These are phyloP conservation scores for Pelecanoides urinatrix DNA, from an alignment of 2,113 vertebrate species.

Conservation along the genomic window DNA sequence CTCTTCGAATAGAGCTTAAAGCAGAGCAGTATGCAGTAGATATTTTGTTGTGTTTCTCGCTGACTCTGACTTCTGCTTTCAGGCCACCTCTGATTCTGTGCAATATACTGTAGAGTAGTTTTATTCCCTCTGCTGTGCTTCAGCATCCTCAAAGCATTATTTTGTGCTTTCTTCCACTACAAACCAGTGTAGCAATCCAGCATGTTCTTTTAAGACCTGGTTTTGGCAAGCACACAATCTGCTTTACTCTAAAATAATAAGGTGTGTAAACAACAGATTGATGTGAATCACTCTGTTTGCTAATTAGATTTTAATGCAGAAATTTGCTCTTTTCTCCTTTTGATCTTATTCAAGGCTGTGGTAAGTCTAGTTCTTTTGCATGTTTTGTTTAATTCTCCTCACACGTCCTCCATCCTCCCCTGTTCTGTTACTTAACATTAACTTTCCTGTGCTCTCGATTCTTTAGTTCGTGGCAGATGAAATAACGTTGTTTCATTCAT, in stretches of 20 bases:
- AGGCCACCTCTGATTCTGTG: slow-evolving; percentile 2
- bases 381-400: slow-evolving; percentile 73
- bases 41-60: background rate
- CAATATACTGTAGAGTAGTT: background rate
- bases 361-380: slow-evolving; percentile 88
- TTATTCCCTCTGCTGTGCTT: slow-evolving; percentile 15
- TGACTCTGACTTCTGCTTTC: slow-evolving; percentile 34
- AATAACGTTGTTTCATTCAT: slow-evolving; percentile 39
- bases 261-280: slow-evolving; percentile 40
- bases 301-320: slow-evolving; percentile 78
- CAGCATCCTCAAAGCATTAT: slow-evolving; percentile 25
- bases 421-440: slow-evolving; percentile 64
- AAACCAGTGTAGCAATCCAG: background rate
- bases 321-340: slow-evolving; percentile 89
- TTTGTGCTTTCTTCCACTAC: slow-evolving; percentile 12
- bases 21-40: background rate
- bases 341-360: slow-evolving; percentile 92
- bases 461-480: background rate
- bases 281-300: slow-evolving; percentile 45
- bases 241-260: background rate
- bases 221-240: background rate
- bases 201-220: slow-evolving; percentile 18
- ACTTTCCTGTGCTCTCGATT: slow-evolving; percentile 17
- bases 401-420: slow-evolving; percentile 43
- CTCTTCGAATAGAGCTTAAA: background rate